Evolutionary conservation across 2,113 vertebrate genomes (phyloP).

Genomic region (Loxodonta africana): DNA sequence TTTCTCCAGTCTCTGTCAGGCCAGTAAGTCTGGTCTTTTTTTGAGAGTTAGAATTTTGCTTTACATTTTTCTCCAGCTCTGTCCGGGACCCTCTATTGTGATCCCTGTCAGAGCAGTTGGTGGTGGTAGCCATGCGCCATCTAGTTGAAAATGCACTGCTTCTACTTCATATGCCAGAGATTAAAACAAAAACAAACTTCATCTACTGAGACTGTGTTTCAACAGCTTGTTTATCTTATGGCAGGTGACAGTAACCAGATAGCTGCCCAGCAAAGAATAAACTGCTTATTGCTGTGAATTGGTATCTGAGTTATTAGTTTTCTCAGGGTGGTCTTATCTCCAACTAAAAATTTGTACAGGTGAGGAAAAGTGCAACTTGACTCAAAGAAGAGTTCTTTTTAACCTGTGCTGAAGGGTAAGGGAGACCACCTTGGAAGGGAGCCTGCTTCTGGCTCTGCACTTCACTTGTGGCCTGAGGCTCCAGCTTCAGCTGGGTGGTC

Average conservation of each 20-base stretch:
- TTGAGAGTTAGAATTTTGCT: too few relatives aligned
- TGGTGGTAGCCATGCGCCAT: too few relatives aligned
- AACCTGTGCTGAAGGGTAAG: background rate
- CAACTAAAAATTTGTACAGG: background rate
- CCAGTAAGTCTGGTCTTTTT: too few relatives aligned
- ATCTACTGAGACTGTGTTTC: background rate
- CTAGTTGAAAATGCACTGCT: background rate
- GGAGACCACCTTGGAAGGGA: background rate
- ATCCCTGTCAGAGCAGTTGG: too few relatives aligned
- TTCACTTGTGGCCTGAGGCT: background rate
- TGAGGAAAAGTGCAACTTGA: background rate
- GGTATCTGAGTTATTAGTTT: background rate
- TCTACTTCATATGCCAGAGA: background rate
- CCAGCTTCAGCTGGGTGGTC: background rate
- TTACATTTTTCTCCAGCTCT: too few relatives aligned
- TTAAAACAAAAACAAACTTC: background rate
- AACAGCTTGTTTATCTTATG: conserved; percentile 42
- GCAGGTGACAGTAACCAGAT: conserved; percentile 13
- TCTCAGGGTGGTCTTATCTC: too few relatives aligned
- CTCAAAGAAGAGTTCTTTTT: conserved; percentile 3
- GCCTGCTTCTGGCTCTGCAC: background rate
- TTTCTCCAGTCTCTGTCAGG: too few relatives aligned
- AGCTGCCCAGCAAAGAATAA: background rate
- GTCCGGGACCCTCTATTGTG: too few relatives aligned
- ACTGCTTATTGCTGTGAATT: background rate